Percentiles rank a stretch among this genome's conserved stretches.
Conservation (phyloP, 2,113 vertebrate species). For the Calonectris borealis region DNA sequence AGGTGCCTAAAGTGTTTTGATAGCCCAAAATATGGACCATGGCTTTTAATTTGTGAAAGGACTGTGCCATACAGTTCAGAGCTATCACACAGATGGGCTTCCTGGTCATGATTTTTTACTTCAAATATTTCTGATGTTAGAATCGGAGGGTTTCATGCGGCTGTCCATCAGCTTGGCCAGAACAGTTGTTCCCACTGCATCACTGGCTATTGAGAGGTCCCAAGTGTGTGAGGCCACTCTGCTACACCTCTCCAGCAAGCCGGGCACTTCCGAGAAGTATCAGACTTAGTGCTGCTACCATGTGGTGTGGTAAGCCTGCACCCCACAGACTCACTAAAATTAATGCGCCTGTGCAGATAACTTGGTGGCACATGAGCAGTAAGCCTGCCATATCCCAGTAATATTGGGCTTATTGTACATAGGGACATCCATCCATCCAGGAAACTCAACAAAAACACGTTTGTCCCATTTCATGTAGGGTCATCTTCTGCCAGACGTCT, state of each 20-base stretch:
- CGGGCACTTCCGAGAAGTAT: background rate
- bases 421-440: background rate
- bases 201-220: background rate
- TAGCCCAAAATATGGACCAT: background rate
- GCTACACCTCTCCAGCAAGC: background rate
- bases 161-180: background rate
- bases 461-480: background rate
- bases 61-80: background rate
- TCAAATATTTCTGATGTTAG: background rate
- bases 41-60: background rate
- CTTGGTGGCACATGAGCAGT: background rate
- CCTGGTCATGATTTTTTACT: background rate
- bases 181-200: background rate
- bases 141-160: background rate
- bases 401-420: background rate
- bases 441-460: background rate
- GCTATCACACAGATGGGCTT: background rate
- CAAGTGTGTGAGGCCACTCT: background rate
- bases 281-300: background rate
- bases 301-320: background rate
- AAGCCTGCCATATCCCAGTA: background rate
- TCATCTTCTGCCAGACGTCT: fast-evolving
- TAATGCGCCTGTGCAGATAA: background rate
- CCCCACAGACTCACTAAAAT: background rate
- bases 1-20: background rate